Evolutionary conservation across 2,797 vertebrate species (phyloP), one percentile per base, ranked within the genome.

Genomic region (Sebastes aleutianus): DNA sequence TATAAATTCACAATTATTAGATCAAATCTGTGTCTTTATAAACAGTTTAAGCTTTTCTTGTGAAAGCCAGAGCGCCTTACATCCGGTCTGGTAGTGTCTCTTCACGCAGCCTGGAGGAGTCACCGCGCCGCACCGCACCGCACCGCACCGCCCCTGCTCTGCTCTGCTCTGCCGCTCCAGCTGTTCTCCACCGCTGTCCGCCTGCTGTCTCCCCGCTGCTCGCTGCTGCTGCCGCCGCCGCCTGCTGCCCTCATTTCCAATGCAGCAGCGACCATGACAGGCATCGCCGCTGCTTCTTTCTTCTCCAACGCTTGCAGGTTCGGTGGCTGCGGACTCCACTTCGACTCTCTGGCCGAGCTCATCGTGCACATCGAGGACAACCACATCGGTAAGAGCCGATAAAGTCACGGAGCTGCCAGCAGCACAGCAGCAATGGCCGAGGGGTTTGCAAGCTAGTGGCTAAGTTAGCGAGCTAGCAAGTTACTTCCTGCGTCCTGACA

Each of bases 221-320:
- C 62, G 27, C 75, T 36, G 70, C 92, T 87, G 90, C 93, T 89
- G 93, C 93, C 20, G 69, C 80, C 14, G 29, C 58, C 12, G 59
- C 29, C 29, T 8, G 89, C 88, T 92, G 94, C 92, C 93, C 87
- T 88, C 90, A 69, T 82, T 94, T 93, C 96, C 94, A 90, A 97
- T 97, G 97, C 95, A 90, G 93, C 90, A 88, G 88, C 90, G 89
- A 97, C 96, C 96, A 99, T 98, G 98, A 98, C 97, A 95, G 97
- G 96, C 96, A 98, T 99, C 96, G 98, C 98, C 93, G 98, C 98
- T 92, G 98, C 97, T 95, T 99, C 98, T 94, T 99, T 99, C 95
- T 99, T 99, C 92, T 98, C 98, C 95, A 99, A 99, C 93, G 95
- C 95, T 78, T 99, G 98, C 95, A 96, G 96, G 74, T 99, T 99